These are phyloP conservation scores for Lottia scabra DNA, from an alignment of 2,888 invertebrate genomes.

Conservation along the genomic window DNA sequence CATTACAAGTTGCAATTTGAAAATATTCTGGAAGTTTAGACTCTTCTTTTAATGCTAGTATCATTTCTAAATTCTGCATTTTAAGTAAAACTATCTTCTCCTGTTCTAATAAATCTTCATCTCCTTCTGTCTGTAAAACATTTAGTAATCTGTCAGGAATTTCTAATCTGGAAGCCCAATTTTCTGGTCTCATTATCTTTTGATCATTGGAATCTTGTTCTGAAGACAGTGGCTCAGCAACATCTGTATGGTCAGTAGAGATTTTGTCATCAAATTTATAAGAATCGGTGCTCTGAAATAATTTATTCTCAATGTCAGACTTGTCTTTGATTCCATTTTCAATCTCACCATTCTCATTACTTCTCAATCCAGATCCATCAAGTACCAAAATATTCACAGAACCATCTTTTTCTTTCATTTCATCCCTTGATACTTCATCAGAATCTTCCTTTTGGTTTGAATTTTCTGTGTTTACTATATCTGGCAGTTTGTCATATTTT, in stretches of 20 bases:
- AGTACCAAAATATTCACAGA: slow-evolving; percentile 41
- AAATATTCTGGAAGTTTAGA: slow-evolving; percentile 57
- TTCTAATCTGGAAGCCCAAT: slow-evolving; percentile 42
- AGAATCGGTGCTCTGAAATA: neutral
- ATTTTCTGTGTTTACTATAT: slow-evolving; percentile 30
- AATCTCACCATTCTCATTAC: slow-evolving; percentile 25
- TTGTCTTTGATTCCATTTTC: slow-evolving; percentile 27
- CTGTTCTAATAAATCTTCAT: slow-evolving; percentile 42
- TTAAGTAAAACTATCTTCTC: slow-evolving; percentile 50
- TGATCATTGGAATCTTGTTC: slow-evolving; percentile 59
- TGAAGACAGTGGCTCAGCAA: slow-evolving; percentile 49
- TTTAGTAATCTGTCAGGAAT: slow-evolving; percentile 47
- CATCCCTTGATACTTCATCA: slow-evolving; percentile 11
- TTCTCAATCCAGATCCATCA: slow-evolving; percentile 34
- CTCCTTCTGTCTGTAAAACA: slow-evolving; percentile 43
- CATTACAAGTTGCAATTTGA: slow-evolving; percentile 59
- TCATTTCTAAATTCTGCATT: slow-evolving; percentile 55
- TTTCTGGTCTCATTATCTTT: slow-evolving; percentile 55
- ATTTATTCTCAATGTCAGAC: slow-evolving; percentile 7
- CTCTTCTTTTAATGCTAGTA: slow-evolving; percentile 46
- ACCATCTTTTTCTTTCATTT: slow-evolving; percentile 13
- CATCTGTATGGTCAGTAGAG: slow-evolving; percentile 35
- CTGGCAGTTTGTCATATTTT: slow-evolving; percentile 53
- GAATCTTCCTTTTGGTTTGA: neutral
- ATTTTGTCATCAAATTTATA: slow-evolving; percentile 41